Base-by-base conservation (phyloP, 2,797 vertebrate species). In the Pangasius djambal region DNA sequence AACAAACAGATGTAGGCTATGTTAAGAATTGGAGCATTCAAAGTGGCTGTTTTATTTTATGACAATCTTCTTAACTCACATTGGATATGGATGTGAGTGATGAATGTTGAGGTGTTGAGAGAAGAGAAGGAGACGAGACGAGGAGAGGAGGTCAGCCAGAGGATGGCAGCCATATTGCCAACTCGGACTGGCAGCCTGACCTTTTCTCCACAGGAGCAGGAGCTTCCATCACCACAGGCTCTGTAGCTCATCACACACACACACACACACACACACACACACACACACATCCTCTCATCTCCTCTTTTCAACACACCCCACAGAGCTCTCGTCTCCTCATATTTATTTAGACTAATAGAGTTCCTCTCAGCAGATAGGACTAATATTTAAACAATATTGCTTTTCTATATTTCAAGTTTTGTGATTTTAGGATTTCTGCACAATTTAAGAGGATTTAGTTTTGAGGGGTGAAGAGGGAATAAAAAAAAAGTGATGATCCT, bases 161-260 rank as follows among this genome's bases (percentile, higher is more conserved):
- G 28, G n/a, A 72, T 74, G 86, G 83, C 52, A 50, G 89, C 65
- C 87, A 79, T 85, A 69, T 90, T 88, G 88, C 48, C 34, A 69
- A 67, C 31, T 20, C 37, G 34, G 28, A 40, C 44, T 22, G 78
- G 40, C 22, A n/a, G 67, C 22, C 82, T 91, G 89, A 93, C 89
- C 90, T 91, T 92, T 88, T 84, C 70, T 86, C 86, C 13, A 37
- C 52, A 88, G 85, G 81, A 89, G 57, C 63, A 44, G 48, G 86
- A 85, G 79, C 88, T 86, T 83, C 86, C 86, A 85, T 90, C 85
- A 44, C 82, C 72, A 40, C 86, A 67, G 88, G 78, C 63, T 74
- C 78, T 67, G 48, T 8, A 28, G 69, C 83, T 55, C 65, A 70
- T 69, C 48, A 34, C 48, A 70, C 78, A 63, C 57, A 37, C 37